These are phyloP conservation scores for Morpho helenor DNA, from an alignment of 2,888 invertebrate species.

Conservation along the genomic window DNA sequence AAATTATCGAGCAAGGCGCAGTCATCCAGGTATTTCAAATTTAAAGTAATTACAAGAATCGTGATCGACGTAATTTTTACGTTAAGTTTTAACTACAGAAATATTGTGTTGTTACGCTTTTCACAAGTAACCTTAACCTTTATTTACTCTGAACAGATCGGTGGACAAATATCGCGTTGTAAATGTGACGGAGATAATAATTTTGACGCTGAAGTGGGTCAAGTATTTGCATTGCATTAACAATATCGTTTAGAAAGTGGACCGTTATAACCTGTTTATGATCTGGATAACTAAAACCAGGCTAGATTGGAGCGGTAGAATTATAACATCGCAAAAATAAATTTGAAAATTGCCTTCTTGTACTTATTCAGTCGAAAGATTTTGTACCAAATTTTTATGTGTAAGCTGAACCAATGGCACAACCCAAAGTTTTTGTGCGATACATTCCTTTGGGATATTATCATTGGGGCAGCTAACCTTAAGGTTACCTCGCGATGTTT, in stretches of 20 bases:
- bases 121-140: constrained; percentile 12
- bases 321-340: constrained; percentile 10
- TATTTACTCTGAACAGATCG: constrained; percentile 14
- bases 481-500: too few relatives aligned
- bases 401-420: too few relatives aligned
- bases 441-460: too few relatives aligned
- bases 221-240: constrained; percentile 31
- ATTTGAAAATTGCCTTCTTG: not conserved
- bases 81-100: too few relatives aligned
- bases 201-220: constrained; percentile 32
- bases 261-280: constrained; percentile 33
- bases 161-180: constrained; percentile 11
- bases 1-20: too few relatives aligned
- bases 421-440: too few relatives aligned
- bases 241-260: constrained; percentile 37
- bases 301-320: constrained; percentile 4
- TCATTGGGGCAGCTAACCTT: too few relatives aligned
- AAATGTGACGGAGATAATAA: constrained; percentile 14
- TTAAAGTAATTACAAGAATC: too few relatives aligned
- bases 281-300: constrained; percentile 26
- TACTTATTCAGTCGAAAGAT: too few relatives aligned
- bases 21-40: too few relatives aligned
- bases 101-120: constrained; percentile 1
- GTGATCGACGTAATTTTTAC: too few relatives aligned
- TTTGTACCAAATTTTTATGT: too few relatives aligned